These are phyloP conservation scores for Micropterix aruncella DNA, from an alignment of 2,888 invertebrate genomes.

Conservation along the genomic window DNA sequence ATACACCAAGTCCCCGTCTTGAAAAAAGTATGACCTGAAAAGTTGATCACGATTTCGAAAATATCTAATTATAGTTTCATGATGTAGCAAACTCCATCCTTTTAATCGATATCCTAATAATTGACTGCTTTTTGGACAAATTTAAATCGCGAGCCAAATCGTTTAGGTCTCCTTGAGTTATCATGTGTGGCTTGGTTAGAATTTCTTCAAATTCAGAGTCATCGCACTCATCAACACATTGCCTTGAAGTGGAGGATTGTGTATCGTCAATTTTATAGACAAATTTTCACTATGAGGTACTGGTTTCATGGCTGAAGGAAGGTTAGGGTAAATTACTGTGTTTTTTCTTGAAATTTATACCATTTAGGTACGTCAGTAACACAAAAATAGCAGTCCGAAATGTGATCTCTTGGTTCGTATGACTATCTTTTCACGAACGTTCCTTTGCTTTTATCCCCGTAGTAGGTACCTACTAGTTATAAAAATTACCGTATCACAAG, in stretches of 20 bases:
- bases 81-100: conserved; percentile 1
- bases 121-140: background rate
- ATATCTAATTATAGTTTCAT: background rate
- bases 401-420: too few relatives aligned
- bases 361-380: background rate
- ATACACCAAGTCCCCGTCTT: background rate
- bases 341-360: background rate
- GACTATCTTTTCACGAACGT: too few relatives aligned
- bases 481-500: background rate
- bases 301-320: background rate
- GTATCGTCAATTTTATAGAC: background rate
- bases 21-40: background rate
- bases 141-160: background rate
- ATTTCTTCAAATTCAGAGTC: too few relatives aligned
- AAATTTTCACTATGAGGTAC: background rate
- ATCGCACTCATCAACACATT: background rate
- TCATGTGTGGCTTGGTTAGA: too few relatives aligned
- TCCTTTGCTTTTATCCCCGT: too few relatives aligned
- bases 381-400: too few relatives aligned
- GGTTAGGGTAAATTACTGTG: background rate
- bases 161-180: too few relatives aligned
- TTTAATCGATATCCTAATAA: background rate
- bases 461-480: too few relatives aligned
- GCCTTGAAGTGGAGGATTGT: background rate
- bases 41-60: background rate